phyloP scores from a whole-genome alignment of 2,888 invertebrate species.

The Rhimphoctona megacephalus region DNA sequence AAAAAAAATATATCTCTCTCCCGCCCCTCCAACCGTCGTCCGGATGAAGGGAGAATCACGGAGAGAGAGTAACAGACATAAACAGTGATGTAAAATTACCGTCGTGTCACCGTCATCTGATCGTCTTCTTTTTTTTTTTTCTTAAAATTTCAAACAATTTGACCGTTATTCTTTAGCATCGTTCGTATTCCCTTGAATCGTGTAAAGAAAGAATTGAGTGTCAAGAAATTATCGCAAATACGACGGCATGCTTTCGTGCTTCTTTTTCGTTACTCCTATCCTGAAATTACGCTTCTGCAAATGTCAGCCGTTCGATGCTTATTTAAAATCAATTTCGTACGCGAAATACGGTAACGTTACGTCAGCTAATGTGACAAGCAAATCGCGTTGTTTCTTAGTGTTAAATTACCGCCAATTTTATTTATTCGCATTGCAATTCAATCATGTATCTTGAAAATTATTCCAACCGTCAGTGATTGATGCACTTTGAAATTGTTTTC shows the following conservation, averaged over 20 bases:
- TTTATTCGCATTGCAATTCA: not conserved
- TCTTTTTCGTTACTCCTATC: not conserved
- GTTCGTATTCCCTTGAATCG: not conserved
- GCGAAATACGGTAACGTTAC: not conserved
- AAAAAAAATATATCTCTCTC: slow-evolving; percentile 16
- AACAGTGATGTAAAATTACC: slow-evolving; percentile 34
- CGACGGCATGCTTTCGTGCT: not conserved
- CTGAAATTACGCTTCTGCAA: not conserved
- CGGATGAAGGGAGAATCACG: slow-evolving; percentile 34
- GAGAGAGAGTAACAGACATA: slow-evolving; percentile 35
- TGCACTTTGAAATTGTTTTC: not conserved
- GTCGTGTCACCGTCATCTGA: slow-evolving; percentile 4
- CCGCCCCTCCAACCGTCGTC: not conserved
- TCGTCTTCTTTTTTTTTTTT: not conserved
- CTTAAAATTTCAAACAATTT: not conserved
- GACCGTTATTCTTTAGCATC: not conserved
- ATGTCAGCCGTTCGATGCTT: not conserved
- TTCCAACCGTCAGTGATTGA: slow-evolving; percentile 20
- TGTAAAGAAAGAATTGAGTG: not conserved
- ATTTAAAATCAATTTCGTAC: not conserved
- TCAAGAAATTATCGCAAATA: not conserved
- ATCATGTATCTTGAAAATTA: not conserved
- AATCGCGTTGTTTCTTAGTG: not conserved
- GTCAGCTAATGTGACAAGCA: slow-evolving; percentile 6
- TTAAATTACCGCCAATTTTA: too few relatives aligned